Evolutionary conservation across 1,140 invertebrate genomes (phyloP), one percentile per base, ranked within the genome.

Genomic region (Parasteatoda tepidariorum): DNA sequence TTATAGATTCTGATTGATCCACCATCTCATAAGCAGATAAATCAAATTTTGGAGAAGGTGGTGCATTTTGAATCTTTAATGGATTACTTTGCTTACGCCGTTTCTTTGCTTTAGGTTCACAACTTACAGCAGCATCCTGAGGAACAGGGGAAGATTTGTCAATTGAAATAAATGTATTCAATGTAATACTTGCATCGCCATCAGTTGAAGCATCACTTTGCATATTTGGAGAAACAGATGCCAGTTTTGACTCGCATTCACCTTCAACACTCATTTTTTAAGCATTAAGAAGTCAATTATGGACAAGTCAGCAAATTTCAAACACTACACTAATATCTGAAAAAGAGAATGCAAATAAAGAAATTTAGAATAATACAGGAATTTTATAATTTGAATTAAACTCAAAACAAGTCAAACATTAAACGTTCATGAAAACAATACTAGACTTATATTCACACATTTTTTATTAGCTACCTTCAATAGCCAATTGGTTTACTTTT

Each of bases 51-150:
- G 83, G 64, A 24, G 55, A 61, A 18, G n/a, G 15, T 55, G 54
- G 70, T 48, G 38, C 59, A 38, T 55, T 81, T 64, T 84, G 64
- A 83, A 84, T 85, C n/a, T 87, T 84, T 22, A 88, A 85, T 7
- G 88, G 88, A 34, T 88, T 88, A 73, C 87, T 88, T 78, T 89
- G 88, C 84, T 89, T 89, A 24, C 88, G 87, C 59, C 88, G 83
- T 78, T 89, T 89, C 75, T 89, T 88, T 24, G 86, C 88, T 87
- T 78, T 84, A 81, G 84, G 62, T 28, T 84, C 81, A 31, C 34
- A 33, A 31, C 2, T 48, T 30, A 24, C 18, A 11, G 31, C 18
- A n/a, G 48, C 30, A 30, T 70, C 67, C 4, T 48, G 33, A 24
- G 66, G 26, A 31, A 24, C 48, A 30, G 64, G 26, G 48, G 64